These are phyloP conservation scores for Casuarius casuarius DNA, from an alignment of 2,113 vertebrate species.

Conservation along the genomic window DNA sequence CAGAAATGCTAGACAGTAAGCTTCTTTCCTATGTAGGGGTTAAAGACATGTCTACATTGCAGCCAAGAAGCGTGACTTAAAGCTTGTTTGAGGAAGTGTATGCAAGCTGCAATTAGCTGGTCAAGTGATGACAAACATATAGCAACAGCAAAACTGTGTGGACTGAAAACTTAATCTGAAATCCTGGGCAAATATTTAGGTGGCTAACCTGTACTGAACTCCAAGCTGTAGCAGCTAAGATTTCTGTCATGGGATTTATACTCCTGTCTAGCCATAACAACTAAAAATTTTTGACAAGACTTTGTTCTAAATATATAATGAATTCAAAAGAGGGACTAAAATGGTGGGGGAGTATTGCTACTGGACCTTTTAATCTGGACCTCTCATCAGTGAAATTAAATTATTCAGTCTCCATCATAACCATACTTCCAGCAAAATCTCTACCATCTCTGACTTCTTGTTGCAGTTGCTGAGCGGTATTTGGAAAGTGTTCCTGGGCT, in stretches of 20 bases:
- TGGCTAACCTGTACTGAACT: not conserved
- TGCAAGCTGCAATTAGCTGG: not conserved
- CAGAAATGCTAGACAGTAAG: not conserved
- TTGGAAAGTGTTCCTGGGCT: not conserved
- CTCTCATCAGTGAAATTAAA: not conserved
- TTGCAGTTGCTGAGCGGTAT: not conserved
- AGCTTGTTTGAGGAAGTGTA: not conserved
- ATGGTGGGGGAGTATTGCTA: not conserved
- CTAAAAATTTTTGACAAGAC: not conserved
- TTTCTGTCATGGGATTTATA: not conserved
- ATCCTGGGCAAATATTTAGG: not conserved
- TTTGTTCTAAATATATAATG: not conserved
- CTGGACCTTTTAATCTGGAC: not conserved
- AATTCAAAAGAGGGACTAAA: not conserved
- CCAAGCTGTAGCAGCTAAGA: not conserved
- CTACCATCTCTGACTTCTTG: not conserved
- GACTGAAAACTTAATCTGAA: slow-evolving; percentile 9
- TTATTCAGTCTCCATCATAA: not conserved
- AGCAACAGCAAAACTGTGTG: not conserved
- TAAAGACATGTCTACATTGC: not conserved
- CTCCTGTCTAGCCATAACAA: not conserved
- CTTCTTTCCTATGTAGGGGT: not conserved
- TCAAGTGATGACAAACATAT: not conserved
- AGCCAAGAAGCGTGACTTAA: not conserved
- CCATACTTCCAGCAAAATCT: not conserved